These are phyloP conservation scores for Drusus annulatus DNA, from an alignment of 1,140 invertebrate genomes.

Conservation along the genomic window DNA sequence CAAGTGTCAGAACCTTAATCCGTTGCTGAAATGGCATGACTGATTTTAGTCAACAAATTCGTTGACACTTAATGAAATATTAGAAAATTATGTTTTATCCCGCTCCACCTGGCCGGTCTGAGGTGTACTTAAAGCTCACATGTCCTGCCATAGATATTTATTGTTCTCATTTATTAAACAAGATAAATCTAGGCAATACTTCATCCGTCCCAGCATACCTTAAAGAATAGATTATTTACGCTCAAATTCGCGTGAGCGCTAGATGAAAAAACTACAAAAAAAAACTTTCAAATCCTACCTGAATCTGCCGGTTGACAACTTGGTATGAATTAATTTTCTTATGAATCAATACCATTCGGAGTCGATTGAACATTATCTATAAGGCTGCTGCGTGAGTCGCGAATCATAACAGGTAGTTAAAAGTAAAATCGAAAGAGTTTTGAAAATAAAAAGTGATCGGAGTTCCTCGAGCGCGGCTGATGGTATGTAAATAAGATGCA, in stretches of 20 bases:
- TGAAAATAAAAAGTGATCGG: background rate
- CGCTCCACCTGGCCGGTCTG: background rate
- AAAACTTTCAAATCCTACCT: too few species aligned
- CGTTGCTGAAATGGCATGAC: constrained; percentile 49
- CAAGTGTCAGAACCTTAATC: constrained; percentile 36
- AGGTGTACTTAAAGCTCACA: background rate
- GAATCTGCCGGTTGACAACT: too few species aligned
- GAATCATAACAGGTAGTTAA: constrained; percentile 15
- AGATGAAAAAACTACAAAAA: too few species aligned
- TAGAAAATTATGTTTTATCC: background rate
- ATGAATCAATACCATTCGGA: background rate
- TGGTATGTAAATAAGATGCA: constrained; percentile 38
- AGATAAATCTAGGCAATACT: background rate
- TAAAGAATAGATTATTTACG: background rate
- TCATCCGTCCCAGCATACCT: background rate
- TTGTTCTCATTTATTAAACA: constrained; percentile 3
- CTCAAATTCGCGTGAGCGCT: too few species aligned
- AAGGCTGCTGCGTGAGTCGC: background rate
- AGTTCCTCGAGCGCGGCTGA: constrained; percentile 3
- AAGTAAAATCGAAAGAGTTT: background rate
- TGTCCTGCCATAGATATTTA: background rate
- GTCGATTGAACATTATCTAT: background rate
- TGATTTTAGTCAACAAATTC: constrained; percentile 30
- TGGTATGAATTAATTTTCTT: background rate
- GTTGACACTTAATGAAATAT: constrained; percentile 48